phyloP scores from a whole-genome alignment of 2,113 vertebrate genomes.

The Dunckerocampus dactyliophorus region DNA sequence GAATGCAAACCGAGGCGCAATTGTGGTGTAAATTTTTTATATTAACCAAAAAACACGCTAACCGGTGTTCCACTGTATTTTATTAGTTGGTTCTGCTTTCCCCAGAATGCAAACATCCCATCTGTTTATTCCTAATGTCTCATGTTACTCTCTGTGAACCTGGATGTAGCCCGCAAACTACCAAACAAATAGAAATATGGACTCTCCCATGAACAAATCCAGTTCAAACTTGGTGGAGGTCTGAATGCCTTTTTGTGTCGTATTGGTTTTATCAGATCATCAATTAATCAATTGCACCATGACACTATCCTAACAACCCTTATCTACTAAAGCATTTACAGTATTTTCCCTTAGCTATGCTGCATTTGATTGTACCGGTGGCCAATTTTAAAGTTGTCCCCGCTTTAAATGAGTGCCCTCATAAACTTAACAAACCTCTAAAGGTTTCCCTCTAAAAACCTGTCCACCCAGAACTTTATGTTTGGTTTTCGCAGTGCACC shows the following conservation, averaged over 20 bases:
- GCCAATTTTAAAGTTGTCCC: conserved; percentile 10
- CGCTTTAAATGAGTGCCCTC: conserved; percentile 10
- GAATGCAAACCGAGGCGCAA: no score
- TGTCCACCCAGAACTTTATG: conserved; percentile 4
- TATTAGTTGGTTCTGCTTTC: no score
- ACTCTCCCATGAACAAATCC: no score
- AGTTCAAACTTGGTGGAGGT: no score
- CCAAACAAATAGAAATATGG: no score
- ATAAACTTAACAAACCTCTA: conserved; percentile 32
- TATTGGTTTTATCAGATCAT: no score
- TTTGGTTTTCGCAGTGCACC: background rate
- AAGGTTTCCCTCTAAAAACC: background rate
- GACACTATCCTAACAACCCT: no score
- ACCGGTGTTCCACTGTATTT: no score
- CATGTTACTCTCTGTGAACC: background rate
- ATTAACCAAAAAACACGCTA: no score
- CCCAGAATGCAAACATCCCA: background rate
- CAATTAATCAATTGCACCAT: no score
- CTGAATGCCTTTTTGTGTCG: no score
- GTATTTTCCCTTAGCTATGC: background rate
- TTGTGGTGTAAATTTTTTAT: no score
- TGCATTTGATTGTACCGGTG: conserved; percentile 23
- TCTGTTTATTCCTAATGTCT: background rate
- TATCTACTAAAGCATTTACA: conserved; percentile 1
- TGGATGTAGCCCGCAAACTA: background rate